Base-by-base conservation (phyloP, 2,888 invertebrate species). In the Cosmia trapezina region DNA sequence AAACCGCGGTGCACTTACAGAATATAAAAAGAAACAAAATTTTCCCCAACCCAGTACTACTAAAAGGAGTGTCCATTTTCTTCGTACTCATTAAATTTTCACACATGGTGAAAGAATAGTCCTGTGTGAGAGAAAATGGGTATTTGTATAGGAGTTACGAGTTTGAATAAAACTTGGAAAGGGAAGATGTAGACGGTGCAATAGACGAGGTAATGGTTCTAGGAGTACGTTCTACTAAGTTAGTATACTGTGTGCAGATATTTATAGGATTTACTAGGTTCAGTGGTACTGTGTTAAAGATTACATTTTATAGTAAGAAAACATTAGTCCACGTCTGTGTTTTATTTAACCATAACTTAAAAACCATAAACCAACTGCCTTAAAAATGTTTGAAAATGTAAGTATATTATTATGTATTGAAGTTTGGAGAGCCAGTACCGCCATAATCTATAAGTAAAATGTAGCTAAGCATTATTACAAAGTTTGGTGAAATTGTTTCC, bases 81-180 rank as follows among this genome's bases (percentile, higher is more conserved):
- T 77, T 79, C 78, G 65, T 62, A 71, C 75, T 85, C 89, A 89
- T 89, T 88, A 90, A 88, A 89, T 89, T 90, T 89, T 90, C 87
- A 90, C 88, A 89, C 87, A 84, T 83, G 87, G 87, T 70, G 83
- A 86, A 84, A 86, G 86, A 89, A 85, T 82, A 67, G 80, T 83
- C 73, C 68, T 73, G 54, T 53, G 67, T 60, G 63, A 64, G 68
- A 53, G 82, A 41, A 70, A 82, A 84, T 57, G 73, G 73, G 59
- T 47, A 73, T 82, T 78, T 76, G 80, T 81, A 81, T 82, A 80
- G 78, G 81, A 90, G 83, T 88, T 90, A 90, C 86, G 87, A 81
- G 83, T 83, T 83, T 82, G 74, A 84, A 87, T 88, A 84, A 87
- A 90, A 84, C 80, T 74, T 63, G 59, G 60, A 72, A 28, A 67